These are phyloP conservation scores for Athene noctua DNA, from an alignment of 2,113 vertebrate species.

Conservation along the genomic window DNA sequence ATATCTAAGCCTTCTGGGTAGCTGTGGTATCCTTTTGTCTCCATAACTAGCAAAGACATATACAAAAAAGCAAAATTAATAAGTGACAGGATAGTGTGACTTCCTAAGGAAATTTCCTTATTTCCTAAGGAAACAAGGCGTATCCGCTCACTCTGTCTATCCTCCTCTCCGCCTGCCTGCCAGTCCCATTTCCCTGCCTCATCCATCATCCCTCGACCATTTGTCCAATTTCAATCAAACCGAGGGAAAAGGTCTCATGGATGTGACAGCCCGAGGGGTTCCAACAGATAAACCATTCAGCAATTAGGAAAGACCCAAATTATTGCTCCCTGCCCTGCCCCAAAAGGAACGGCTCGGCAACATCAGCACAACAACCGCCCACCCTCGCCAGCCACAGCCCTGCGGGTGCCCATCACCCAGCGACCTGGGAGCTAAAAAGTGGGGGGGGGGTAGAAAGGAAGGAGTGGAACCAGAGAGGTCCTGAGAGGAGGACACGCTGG, in stretches of 20 bases:
- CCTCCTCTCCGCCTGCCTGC: conserved; percentile 23
- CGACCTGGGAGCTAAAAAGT: not conserved
- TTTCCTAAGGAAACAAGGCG: conserved; percentile 56
- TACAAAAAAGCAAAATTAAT: conserved; percentile 56
- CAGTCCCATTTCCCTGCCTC: not conserved
- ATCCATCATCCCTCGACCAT: conserved; percentile 40
- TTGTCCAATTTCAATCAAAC: conserved; percentile 32
- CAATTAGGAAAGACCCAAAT: not conserved
- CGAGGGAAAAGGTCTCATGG: not conserved
- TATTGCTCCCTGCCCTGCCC: not conserved
- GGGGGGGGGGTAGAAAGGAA: not conserved
- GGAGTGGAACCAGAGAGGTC: not conserved
- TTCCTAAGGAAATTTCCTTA: conserved; percentile 63
- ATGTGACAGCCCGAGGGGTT: not conserved
- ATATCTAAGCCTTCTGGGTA: conserved; percentile 89
- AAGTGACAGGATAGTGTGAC: conserved; percentile 41
- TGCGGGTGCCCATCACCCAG: not conserved
- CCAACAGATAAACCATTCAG: not conserved
- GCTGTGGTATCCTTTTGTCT: conserved; percentile 96
- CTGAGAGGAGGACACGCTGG: not conserved
- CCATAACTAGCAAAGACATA: conserved; percentile 85
- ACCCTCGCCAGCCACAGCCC: accelerated
- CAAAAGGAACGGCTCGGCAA: not conserved
- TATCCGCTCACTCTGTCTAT: conserved; percentile 49
- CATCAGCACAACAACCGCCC: accelerated